Evolutionary conservation across 2,113 vertebrate genomes (phyloP).

Genomic region (Archilochus colubris): DNA sequence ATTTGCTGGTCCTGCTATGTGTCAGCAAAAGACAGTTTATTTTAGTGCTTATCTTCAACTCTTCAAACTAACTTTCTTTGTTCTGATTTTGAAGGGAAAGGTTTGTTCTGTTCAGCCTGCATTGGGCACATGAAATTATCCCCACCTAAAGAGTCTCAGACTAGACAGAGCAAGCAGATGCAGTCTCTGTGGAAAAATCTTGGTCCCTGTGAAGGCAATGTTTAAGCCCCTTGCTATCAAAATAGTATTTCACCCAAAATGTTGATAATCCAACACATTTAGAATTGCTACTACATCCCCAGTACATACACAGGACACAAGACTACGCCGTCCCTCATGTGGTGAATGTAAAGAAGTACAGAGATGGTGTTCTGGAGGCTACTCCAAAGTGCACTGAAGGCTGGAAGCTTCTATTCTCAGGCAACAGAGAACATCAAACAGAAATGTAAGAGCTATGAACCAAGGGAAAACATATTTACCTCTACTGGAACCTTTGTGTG

Average conservation of each 20-base stretch:
- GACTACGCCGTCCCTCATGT: neutral
- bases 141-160: neutral
- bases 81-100: neutral
- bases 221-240: neutral
- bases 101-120: neutral
- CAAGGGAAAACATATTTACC: neutral
- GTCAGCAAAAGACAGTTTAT: neutral
- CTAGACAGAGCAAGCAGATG: neutral
- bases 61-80: neutral
- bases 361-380: neutral
- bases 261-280: neutral
- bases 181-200: neutral
- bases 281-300: neutral
- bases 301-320: neutral
- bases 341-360: neutral
- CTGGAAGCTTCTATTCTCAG: neutral
- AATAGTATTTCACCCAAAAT: neutral
- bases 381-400: accelerated
- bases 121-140: neutral
- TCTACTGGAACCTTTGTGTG: neutral
- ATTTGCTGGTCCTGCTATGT: accelerated
- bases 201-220: neutral
- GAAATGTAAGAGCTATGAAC: neutral
- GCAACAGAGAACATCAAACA: neutral
- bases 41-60: neutral